phyloP scores from a whole-genome alignment of 1,140 invertebrate genomes.

The Drosophila ficusphila region DNA sequence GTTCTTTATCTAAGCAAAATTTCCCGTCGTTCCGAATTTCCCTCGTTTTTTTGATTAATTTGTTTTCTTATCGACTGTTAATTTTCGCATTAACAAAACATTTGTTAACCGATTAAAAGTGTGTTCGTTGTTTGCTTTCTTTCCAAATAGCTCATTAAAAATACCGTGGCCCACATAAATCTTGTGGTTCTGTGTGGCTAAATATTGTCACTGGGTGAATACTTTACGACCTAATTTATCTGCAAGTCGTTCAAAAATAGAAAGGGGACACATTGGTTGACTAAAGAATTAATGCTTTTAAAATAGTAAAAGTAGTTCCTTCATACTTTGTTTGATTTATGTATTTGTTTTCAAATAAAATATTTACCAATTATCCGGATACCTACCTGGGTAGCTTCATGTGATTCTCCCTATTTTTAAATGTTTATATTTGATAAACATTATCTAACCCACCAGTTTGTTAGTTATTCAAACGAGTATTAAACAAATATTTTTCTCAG shows the following conservation, averaged over 20 bases:
- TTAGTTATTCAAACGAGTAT: not conserved
- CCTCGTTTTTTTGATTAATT: slow-evolving; percentile 3
- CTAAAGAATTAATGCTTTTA: too few relatives aligned
- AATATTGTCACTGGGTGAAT: slow-evolving; percentile 25
- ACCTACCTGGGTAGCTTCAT: not conserved
- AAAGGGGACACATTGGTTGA: not conserved
- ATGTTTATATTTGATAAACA: slow-evolving; percentile 8
- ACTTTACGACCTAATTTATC: slow-evolving; percentile 29
- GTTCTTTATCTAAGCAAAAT: not conserved
- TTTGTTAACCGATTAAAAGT: slow-evolving; percentile 38
- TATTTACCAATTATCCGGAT: not conserved
- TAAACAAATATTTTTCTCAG: slow-evolving; percentile 15
- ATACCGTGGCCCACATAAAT: slow-evolving; percentile 16
- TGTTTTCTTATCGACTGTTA: not conserved
- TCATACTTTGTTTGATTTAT: not conserved
- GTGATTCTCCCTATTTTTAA: not conserved
- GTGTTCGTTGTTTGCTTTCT: slow-evolving; percentile 3
- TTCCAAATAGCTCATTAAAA: slow-evolving; percentile 9
- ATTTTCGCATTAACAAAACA: slow-evolving; percentile 28
- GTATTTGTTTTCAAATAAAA: not conserved
- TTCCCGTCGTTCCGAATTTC: not conserved
- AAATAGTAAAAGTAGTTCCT: too few relatives aligned
- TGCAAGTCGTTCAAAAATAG: slow-evolving; percentile 44
- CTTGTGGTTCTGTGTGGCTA: slow-evolving; percentile 20
- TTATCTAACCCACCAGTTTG: not conserved